Percentiles rank a stretch among this genome's conserved stretches.
phyloP scores from a whole-genome alignment of 2,797 vertebrate genomes.

The Anomalospiza imberbis region DNA sequence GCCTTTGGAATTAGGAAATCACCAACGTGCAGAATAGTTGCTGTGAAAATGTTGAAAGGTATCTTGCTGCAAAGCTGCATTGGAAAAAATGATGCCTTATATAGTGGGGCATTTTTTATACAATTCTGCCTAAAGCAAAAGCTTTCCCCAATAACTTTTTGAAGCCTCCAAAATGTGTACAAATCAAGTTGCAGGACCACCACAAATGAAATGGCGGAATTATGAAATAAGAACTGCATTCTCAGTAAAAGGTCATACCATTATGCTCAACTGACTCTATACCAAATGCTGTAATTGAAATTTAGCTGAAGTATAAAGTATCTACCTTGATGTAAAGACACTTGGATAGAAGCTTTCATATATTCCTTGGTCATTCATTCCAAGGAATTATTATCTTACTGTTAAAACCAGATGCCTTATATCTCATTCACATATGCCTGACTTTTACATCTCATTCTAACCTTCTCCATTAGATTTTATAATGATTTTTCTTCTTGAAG shows the following conservation, averaged over 20 bases:
- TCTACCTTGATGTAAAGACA: neutral
- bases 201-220: neutral
- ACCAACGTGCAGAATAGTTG: conserved; percentile 86
- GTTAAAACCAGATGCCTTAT: neutral
- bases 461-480: neutral
- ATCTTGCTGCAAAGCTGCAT: neutral
- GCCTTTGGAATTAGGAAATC: conserved; percentile 88
- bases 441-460: neutral
- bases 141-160: neutral
- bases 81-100: neutral
- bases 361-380: neutral
- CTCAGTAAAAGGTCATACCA: neutral
- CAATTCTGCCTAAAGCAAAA: neutral
- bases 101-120: neutral
- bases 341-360: neutral
- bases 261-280: neutral
- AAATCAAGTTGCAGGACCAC: neutral
- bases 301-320: neutral
- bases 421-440: neutral
- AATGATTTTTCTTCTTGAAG: neutral
- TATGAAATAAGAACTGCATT: neutral
- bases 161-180: neutral
- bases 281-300: neutral
- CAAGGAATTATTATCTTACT: neutral
- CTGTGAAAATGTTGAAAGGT: conserved; percentile 99